Conservation (phyloP, 37 sponge, comb jelly and placozoan species). For the Ianthella basta region DNA sequence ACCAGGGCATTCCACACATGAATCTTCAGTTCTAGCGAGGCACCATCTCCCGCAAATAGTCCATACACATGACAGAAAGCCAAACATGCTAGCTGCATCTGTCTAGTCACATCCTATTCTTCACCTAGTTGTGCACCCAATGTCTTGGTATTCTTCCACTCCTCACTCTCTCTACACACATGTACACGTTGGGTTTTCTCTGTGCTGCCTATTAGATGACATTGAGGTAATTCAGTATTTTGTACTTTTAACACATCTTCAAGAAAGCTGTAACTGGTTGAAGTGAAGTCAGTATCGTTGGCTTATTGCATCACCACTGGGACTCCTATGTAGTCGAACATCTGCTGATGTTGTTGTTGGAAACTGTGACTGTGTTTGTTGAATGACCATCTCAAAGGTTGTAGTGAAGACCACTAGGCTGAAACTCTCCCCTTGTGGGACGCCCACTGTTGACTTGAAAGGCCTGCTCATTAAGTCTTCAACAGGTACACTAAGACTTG, state of each 20-base stretch:
- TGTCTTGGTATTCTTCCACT: conserved; percentile 5
- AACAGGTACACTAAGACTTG: neutral
- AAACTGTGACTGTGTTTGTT: neutral
- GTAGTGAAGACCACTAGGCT: conserved; percentile 22
- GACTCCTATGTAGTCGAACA: too few relatives aligned
- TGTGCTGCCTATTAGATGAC: neutral
- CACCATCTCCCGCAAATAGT: conserved; percentile 17
- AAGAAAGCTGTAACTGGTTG: conserved; percentile 6
- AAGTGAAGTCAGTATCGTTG: neutral
- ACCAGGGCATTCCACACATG: conserved; percentile 13
- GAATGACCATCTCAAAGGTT: conserved; percentile 14
- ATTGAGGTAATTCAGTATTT: conserved; percentile 1
- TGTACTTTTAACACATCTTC: conserved; percentile 8
- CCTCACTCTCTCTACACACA: neutral
- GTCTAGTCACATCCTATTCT: neutral
- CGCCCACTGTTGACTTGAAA: conserved; percentile 19
- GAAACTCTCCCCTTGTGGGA: conserved; percentile 27
- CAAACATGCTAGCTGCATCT: conserved; percentile 17
- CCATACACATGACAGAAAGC: conserved; percentile 1
- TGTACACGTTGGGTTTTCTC: conserved; percentile 21
- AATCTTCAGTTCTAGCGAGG: conserved; percentile 8
- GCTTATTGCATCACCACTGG: neutral
- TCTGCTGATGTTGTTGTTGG: conserved; percentile 17
- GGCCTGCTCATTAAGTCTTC: neutral
- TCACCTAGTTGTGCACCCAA: conserved; percentile 5